These are phyloP conservation scores for Amblyopsis hoosieri DNA, from an alignment of 2,797 vertebrate genomes.

Conservation along the genomic window DNA sequence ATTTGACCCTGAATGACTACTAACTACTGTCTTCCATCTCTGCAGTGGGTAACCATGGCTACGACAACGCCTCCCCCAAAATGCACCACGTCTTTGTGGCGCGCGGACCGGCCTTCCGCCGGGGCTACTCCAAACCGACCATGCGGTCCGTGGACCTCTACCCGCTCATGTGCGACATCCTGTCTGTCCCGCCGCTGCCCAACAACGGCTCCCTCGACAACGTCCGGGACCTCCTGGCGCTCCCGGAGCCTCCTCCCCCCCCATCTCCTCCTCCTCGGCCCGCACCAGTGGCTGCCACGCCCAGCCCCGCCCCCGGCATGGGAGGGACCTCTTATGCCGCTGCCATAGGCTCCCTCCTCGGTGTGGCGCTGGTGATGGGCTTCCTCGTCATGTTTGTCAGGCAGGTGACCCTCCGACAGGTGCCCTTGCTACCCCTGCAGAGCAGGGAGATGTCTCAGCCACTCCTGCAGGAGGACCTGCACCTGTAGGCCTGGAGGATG, in stretches of 20 bases:
- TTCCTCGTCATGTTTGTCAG: conserved; percentile 84
- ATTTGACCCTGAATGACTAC: too few relatives aligned
- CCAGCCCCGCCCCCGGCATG: background rate
- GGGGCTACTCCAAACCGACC: conserved; percentile 77
- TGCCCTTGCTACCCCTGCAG: conserved; percentile 72
- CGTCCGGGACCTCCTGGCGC: conserved; percentile 82
- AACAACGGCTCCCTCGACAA: conserved; percentile 88
- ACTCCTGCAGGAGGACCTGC: conserved; percentile 81
- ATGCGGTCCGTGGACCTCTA: conserved; percentile 90
- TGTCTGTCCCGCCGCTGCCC: conserved; percentile 79
- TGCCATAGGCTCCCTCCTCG: conserved; percentile 81
- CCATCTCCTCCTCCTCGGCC: conserved; percentile 12
- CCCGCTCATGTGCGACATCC: conserved; percentile 89
- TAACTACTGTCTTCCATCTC: conserved; percentile 28
- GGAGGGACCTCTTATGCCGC: conserved; percentile 71
- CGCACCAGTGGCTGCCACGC: background rate
- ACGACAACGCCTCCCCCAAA: conserved; percentile 85
- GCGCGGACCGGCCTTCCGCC: conserved; percentile 87
- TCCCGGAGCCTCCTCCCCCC: conserved; percentile 25
- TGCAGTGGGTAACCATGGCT: conserved; percentile 92
- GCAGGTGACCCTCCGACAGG: conserved; percentile 80
- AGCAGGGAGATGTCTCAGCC: conserved; percentile 87
- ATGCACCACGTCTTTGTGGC: conserved; percentile 93
- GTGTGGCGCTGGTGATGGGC: conserved; percentile 79
- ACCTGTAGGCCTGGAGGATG: conserved; percentile 50